phyloP scores from a whole-genome alignment of 2,113 vertebrate species.

The Brevimyrus niger region DNA sequence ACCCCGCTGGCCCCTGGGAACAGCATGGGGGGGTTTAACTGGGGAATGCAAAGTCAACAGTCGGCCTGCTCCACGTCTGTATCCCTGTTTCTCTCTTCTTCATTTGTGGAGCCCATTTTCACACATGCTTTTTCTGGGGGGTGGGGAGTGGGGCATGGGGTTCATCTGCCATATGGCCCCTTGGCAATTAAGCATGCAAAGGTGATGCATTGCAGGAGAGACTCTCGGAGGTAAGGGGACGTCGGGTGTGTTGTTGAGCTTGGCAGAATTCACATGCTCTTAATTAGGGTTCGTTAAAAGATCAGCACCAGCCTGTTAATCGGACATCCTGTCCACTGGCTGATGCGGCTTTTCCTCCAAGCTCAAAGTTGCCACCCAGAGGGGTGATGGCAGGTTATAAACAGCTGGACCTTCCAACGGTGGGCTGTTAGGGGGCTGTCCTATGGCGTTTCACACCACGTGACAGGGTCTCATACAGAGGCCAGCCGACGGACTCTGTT shows the following conservation, averaged over 20 bases:
- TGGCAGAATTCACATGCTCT: conserved; percentile 10
- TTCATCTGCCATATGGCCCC: background rate
- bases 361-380: background rate
- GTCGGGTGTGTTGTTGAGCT: background rate
- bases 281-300: conserved; percentile 21
- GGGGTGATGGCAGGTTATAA: background rate
- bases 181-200: background rate
- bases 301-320: conserved; percentile 15
- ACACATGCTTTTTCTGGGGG: background rate
- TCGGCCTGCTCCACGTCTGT: background rate
- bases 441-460: background rate
- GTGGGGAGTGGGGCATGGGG: no score
- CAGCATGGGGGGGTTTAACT: background rate
- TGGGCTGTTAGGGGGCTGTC: background rate
- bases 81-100: background rate
- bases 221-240: background rate
- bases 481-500: background rate
- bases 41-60: background rate
- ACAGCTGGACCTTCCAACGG: background rate
- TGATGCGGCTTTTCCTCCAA: background rate
- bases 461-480: background rate
- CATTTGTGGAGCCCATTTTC: background rate
- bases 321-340: background rate
- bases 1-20: background rate
- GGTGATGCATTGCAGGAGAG: conserved; percentile 18